Evolutionary conservation across 1,140 invertebrate genomes (phyloP).

Genomic region (Anastrepha obliqua): DNA sequence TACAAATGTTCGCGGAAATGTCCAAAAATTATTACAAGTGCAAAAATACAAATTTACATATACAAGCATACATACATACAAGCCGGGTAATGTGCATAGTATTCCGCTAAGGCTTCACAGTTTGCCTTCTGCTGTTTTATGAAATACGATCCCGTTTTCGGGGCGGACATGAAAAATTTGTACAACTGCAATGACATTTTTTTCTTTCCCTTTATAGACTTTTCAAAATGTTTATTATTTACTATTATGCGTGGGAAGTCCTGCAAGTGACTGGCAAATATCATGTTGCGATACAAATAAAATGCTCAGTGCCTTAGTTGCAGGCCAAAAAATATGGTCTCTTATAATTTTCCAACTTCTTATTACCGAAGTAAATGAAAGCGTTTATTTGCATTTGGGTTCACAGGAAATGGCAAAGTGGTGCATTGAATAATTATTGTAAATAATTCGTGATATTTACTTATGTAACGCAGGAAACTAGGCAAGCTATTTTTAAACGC

Average conservation of each 20-base stretch:
- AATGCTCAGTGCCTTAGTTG: not conserved
- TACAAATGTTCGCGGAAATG: not conserved
- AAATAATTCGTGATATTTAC: no score
- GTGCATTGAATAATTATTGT: no score
- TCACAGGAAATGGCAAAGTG: no score
- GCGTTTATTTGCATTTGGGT: no score
- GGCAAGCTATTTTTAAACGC: no score
- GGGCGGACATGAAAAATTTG: not conserved
- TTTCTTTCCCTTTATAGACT: not conserved
- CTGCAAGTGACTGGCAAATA: not conserved
- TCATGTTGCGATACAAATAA: not conserved
- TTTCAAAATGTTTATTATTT: conserved; percentile 3
- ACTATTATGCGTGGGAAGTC: conserved; percentile 1
- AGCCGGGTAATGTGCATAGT: not conserved
- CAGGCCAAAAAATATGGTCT: not conserved
- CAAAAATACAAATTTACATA: not conserved
- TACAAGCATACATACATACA: not conserved
- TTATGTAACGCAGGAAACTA: no score
- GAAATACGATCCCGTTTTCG: not conserved
- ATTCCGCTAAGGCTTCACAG: not conserved
- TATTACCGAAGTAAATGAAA: no score
- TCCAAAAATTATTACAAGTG: not conserved
- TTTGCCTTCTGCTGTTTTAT: not conserved
- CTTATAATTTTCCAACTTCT: no score
- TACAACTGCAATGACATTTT: not conserved